phyloP scores from a whole-genome alignment of 2,797 vertebrate genomes.

The Hydrolagus colliei region DNA sequence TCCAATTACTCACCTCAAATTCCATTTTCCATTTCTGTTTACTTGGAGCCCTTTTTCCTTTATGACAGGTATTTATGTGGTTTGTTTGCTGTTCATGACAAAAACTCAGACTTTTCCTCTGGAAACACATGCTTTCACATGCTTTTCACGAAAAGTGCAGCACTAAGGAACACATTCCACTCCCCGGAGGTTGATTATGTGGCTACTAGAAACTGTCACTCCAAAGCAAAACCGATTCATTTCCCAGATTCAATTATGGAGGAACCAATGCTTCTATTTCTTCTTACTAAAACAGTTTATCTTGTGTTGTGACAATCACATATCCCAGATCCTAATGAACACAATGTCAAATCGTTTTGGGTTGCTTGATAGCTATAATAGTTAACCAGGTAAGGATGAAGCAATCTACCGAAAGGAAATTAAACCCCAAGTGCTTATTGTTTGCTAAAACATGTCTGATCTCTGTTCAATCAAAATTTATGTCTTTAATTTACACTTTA shows the following conservation, averaged over 20 bases:
- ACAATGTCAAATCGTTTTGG: conserved; percentile 47
- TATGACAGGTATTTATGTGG: conserved; percentile 68
- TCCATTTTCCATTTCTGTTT: conserved; percentile 66
- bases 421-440: conserved; percentile 51
- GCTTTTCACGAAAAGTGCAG: conserved; percentile 34
- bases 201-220: conserved; percentile 45
- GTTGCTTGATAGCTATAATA: conserved; percentile 50
- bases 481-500: conserved; percentile 68
- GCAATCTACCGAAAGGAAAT: conserved; percentile 53
- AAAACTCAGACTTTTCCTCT: conserved; percentile 41
- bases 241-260: conserved; percentile 61
- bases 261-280: conserved; percentile 47
- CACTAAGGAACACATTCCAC: conserved; percentile 35
- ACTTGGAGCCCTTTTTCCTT: conserved; percentile 66
- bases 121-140: conserved; percentile 10
- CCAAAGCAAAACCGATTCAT: conserved; percentile 52
- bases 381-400: conserved; percentile 53
- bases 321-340: conserved; percentile 49
- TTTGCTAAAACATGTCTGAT: conserved; percentile 51
- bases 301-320: conserved; percentile 53
- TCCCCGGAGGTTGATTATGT: conserved; percentile 46
- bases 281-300: conserved; percentile 61
- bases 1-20: conserved; percentile 59
- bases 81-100: conserved; percentile 40
- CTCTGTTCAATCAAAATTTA: conserved; percentile 63